phyloP scores from a whole-genome alignment of 2,797 vertebrate genomes.

The Etheostoma nigrum region DNA sequence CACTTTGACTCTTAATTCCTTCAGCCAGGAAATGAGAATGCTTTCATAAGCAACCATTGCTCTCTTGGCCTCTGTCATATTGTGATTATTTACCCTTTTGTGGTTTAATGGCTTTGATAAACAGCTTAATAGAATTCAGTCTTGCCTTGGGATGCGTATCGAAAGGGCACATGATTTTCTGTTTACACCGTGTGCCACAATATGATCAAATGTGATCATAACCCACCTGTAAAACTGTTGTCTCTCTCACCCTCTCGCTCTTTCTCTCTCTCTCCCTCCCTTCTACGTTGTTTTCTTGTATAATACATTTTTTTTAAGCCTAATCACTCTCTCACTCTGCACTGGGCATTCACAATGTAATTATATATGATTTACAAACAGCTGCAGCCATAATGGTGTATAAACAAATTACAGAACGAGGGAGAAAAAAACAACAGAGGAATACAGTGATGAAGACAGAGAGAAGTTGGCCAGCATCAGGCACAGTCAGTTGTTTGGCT shows the following conservation, averaged over 20 bases:
- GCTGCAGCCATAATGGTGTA: conserved; percentile 79
- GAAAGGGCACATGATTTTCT: conserved; percentile 65
- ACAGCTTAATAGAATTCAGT: conserved; percentile 72
- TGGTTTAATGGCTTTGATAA: conserved; percentile 73
- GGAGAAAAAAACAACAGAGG: conserved; percentile 34
- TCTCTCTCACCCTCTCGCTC: neutral
- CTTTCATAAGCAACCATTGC: conserved; percentile 57
- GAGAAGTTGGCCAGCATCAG: conserved; percentile 68
- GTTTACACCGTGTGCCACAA: conserved; percentile 52
- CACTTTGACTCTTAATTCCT: conserved; percentile 51
- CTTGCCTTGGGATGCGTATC: conserved; percentile 59
- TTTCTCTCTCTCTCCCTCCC: conserved; percentile 11
- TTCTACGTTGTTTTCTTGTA: conserved; percentile 38
- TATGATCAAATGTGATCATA: conserved; percentile 70
- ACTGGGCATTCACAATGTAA: conserved; percentile 74
- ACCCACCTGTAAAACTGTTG: conserved; percentile 58
- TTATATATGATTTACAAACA: conserved; percentile 84
- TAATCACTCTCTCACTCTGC: conserved; percentile 64
- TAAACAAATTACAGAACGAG: conserved; percentile 77
- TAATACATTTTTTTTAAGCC: conserved; percentile 38
- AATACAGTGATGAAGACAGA: conserved; percentile 70
- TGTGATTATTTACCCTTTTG: conserved; percentile 75
- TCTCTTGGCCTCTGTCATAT: conserved; percentile 64
- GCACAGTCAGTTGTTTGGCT: conserved; percentile 62
- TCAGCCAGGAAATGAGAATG: conserved; percentile 53